Conservation (phyloP, 2,888 invertebrate genomes). For the Homarus gammarus region DNA sequence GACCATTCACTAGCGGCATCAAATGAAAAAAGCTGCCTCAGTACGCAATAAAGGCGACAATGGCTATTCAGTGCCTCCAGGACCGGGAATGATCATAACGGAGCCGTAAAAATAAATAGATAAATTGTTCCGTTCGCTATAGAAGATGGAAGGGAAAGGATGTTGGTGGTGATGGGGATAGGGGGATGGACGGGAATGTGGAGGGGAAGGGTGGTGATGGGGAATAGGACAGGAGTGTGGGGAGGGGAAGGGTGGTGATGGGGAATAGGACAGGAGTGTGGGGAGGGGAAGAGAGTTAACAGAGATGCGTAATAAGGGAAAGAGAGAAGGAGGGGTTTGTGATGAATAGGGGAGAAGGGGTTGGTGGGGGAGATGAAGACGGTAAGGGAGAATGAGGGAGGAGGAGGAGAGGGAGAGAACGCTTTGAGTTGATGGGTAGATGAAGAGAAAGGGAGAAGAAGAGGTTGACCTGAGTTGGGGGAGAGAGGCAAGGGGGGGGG, state of each 20-base stretch:
- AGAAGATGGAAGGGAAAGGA: background rate
- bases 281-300: background rate
- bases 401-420: background rate
- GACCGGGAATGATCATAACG: background rate
- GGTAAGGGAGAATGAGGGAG: background rate
- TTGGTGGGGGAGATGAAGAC: background rate
- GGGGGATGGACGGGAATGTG: background rate
- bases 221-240: background rate
- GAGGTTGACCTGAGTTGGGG: too few relatives aligned
- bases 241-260: background rate
- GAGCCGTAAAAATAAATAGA: background rate
- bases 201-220: background rate
- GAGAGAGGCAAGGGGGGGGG: background rate
- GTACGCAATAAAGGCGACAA: background rate
- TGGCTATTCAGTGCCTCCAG: background rate
- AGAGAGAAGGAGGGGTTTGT: background rate
- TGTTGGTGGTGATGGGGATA: background rate
- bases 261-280: background rate
- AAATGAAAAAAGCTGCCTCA: background rate
- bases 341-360: background rate
- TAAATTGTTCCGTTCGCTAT: background rate
- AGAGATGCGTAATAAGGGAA: background rate
- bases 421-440: background rate
- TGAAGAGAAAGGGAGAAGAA: background rate
- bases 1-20: background rate